Evolutionary conservation across 1,140 invertebrate species (phyloP), one percentile per base, ranked within the genome.

Genomic region (Ceratoteleas bidentatus): DNA sequence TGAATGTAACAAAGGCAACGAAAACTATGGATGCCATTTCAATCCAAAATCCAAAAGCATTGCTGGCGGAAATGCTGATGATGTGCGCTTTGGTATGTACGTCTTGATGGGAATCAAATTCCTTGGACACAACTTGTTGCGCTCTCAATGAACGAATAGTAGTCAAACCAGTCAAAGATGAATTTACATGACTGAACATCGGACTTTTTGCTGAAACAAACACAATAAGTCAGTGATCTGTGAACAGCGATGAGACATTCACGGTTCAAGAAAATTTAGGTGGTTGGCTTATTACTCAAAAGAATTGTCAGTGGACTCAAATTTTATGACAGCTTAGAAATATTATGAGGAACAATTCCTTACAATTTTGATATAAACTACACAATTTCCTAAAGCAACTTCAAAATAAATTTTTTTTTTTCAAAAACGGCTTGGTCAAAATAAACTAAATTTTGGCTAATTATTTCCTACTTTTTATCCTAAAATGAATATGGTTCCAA

Each of bases 41-140:
- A 34, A 98, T 87, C 92, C 95, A 95, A 38, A 97, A 93, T 0
- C 96, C 96, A 86, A 98, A 96, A 80, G 96, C 95, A 15, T 95
- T 92, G 75, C 94, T 95, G 0, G 95, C 93, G 8, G 94, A 91
- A 4, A 98, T 90, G 62, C 95, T 96, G 47, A 97, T 89, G 85
- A 94, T 96, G 93, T 94, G 94, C 38, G 93, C 93, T 36, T 91
- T 90, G 50, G 92, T 92, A 84, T 94, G 92, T 24, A 92, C 90
- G 90, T 93, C 94, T 90, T 93, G 95, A 89, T 93, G 94, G 84
- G 89, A 92, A 85, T 96, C 95, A 81, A 96, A 96, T 82, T 96
- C 94, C 45, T 94, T 91, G 52, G 94, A 93, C 62, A 98, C 93
- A 68, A 95, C 93, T 50, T 93, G 90, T 85, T 96, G 93, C 0